These are phyloP conservation scores for Neoarius graeffei DNA, from an alignment of 2,113 vertebrate genomes.

Conservation along the genomic window DNA sequence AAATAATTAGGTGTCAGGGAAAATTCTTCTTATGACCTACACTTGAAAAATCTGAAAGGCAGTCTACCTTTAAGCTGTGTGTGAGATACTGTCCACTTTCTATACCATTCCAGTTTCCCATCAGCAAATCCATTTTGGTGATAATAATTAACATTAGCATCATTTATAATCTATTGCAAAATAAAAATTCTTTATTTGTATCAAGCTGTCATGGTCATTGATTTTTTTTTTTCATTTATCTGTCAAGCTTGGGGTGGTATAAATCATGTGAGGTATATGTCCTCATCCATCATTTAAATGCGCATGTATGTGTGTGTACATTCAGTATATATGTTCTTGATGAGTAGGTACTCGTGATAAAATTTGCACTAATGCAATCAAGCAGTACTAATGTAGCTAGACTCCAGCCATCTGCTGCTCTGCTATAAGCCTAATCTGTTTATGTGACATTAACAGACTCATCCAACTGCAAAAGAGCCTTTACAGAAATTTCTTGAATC, in stretches of 20 bases:
- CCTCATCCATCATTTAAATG: conserved; percentile 4
- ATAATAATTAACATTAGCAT: neutral
- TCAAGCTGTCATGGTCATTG: neutral
- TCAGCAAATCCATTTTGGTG: neutral
- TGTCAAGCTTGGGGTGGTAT: conserved; percentile 17
- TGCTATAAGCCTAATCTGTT: conserved; percentile 65
- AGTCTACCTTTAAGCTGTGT: neutral
- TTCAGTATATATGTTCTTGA: neutral
- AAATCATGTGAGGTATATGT: conserved; percentile 33
- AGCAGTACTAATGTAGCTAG: conserved; percentile 54
- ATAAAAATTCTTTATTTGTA: conserved; percentile 8
- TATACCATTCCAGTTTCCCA: conserved; percentile 9
- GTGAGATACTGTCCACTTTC: neutral
- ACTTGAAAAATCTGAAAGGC: no score
- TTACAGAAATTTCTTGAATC: conserved; percentile 3
- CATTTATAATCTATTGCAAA: neutral
- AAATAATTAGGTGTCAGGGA: no score
- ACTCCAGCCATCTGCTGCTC: neutral
- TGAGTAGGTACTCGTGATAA: conserved; percentile 59
- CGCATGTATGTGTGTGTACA: conserved; percentile 17
- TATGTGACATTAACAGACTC: conserved; percentile 48
- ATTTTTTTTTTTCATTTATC: neutral
- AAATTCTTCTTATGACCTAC: no score
- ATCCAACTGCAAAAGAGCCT: conserved; percentile 16
- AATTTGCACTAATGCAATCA: conserved; percentile 64